Evolutionary conservation across 2,888 invertebrate species (phyloP), one percentile per base, ranked within the genome.

Genomic region (Schizotus pectinicornis): DNA sequence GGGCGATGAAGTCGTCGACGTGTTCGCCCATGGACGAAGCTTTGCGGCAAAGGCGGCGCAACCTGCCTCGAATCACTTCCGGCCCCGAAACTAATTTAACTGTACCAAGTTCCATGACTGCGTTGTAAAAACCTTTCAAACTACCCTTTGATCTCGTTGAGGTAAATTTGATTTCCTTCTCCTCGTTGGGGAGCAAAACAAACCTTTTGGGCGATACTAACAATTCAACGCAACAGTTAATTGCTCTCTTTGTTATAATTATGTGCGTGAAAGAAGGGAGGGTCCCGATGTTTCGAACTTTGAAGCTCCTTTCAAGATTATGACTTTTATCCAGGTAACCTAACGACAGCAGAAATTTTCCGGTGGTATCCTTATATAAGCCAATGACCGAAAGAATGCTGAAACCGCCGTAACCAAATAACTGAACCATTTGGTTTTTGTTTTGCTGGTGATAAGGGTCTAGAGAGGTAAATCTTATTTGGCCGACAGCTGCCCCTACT

Each of bases 371-470:
- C 68, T 83, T 58, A 7, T 39, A 13, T 2, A 54, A 11, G 56
- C 82, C 81, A 12, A 79, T 78, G 8, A 84, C 77, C 47, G 83
- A 80, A 0, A 86, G 72, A 62, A 78, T 81, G 0, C 82, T 80
- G 63, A 80, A 80, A 0, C 87, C 87, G 1, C 87, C 87, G 64
- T 85, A 86, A 1, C 85, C 87, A 67, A 80, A 85, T 6, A 88
- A 73, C 69, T 78, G 73, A 68, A 83, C 76, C 71, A 79, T 67
- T 56, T 77, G 76, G 43, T 72, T 74, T 39, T 68, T 71, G 9
- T 46, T 66, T 53, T 74, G 73, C 51, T 72, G 64, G 13, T 70
- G 62, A 52, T 72, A 67, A 1, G 70, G 46, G 53, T 76, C 71
- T 70, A 82, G 67, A 50, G 86, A 81, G 52, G 76, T 79, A 67